Evolutionary conservation across 2,797 vertebrate species (phyloP).

Genomic region (Stomatorhinus walkeri): DNA sequence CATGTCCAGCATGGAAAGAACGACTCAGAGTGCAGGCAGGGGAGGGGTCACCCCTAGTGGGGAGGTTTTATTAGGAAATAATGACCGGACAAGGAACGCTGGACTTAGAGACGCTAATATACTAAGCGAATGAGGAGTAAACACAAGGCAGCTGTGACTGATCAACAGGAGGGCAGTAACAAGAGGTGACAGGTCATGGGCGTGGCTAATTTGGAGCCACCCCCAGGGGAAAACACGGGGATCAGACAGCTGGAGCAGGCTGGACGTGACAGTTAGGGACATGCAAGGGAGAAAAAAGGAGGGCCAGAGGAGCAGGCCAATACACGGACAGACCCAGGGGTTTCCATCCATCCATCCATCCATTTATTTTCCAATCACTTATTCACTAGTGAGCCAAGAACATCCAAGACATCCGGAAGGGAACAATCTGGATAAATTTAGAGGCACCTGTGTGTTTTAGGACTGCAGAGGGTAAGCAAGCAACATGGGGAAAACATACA

Average conservation of each 20-base stretch:
- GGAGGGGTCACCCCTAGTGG: neutral
- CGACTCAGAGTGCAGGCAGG: neutral
- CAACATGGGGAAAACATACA: neutral
- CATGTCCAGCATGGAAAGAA: neutral
- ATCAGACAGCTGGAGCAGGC: neutral
- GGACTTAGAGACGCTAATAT: neutral
- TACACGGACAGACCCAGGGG: neutral
- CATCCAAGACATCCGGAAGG: neutral
- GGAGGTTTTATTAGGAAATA: neutral
- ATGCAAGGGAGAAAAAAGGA: neutral
- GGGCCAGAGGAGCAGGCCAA: neutral
- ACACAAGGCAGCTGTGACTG: neutral
- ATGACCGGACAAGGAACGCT: neutral
- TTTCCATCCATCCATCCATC: neutral
- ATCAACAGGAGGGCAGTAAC: no score
- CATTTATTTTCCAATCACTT: neutral
- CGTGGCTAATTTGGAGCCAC: no score
- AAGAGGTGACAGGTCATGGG: no score
- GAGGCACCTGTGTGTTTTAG: neutral
- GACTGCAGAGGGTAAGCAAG: neutral
- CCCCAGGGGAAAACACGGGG: no score
- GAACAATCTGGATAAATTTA: neutral
- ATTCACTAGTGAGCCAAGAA: neutral
- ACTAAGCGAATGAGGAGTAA: neutral
- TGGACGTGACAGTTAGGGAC: neutral